Evolutionary conservation across 2,113 vertebrate species (phyloP), one percentile per base, ranked within the genome.

Genomic region (Nycticryphes semicollaris): DNA sequence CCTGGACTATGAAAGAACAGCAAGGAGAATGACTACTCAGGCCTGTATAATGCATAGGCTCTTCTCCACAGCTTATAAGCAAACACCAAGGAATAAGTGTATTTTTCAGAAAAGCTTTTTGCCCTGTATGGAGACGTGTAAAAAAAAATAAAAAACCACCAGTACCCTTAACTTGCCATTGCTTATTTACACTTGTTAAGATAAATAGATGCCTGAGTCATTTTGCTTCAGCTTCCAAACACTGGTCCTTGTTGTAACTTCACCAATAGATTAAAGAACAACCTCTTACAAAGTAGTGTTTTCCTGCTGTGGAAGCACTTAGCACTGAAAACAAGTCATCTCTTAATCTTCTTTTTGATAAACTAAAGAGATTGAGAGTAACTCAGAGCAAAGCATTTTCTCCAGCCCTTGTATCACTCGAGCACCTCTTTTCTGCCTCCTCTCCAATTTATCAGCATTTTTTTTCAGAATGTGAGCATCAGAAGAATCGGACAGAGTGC

Each of bases 281-380:
- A 72, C 21, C 77, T 92, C 89, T 96, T 79, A 64, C 30, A 68
- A 92, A 89, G 39, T 53, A 84, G 69, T 3, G 8, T 91, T 85
- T 89, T 95, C 87, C 84, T 91, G 89, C 89, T 82, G 77, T 84
- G 76, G 89, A 82, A 77, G 69, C 87, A 84, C 94, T 88, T 95
- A 84, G 84, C 69, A 37, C 64, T 72, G 66, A 91, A 94, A 62
- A 86, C 57, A 89, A 94, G 69, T 56, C 45, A 78, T 72, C 69
- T 84, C 77, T 91, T 70, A 56, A 60, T 91, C 91, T 92, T 69
- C 43, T 75, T 92, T 91, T 43, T 75, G 73, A 94, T 68, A 93
- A 94, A 47, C 30, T 91, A 75, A 84, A 81, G 80, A 63, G 80
- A 96, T 41, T 67, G 69, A 91, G 80, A 92, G 43, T 47, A 77